Evolutionary conservation across 2,888 invertebrate genomes (phyloP), one percentile per base, ranked within the genome.

Genomic region (Polydrusus pterygomalis): DNA sequence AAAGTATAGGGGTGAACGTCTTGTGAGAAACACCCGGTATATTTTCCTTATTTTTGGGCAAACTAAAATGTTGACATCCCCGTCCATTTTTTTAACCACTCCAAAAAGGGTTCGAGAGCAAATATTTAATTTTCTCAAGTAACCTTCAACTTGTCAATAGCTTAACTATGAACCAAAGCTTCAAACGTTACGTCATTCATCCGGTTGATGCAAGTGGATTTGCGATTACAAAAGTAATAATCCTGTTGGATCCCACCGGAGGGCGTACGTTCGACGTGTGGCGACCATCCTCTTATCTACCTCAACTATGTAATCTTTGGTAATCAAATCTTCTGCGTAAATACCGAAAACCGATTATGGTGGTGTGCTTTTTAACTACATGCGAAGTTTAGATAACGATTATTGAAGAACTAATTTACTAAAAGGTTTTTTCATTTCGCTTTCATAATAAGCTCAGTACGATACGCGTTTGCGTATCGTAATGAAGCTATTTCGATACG

Each of bases 301-400:
- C 79, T 68, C 80, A 74, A 79, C 75, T 68, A 80, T 80, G 80
- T 80, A 80, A 81, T 80, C 79, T 81, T 77, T 62, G 65, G 79
- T 79, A 81, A 81, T 81, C 80, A 68, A 71, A 75, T 72, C 56
- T 70, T 20, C 70, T 43, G 45, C 13, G 69, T 69, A 69, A 69
- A 56, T 45, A 45, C 30, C 47, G 43, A 20, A 69, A 58, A 45
- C 43, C 45, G 58, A 64, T 64, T 64, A 49, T 1, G 15, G 47
- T 34, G 15, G 64, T 49, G 47, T 64, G 30, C 49, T 49, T 34
- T 49, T 49, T 34, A 49, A 49, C 30, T 38, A 38, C 38, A 9
- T 13, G 30, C 1, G 15, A 18, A 30, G 18, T n/a, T 18, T 11
- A 20, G n/a, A 64, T 34, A 49, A 1, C 17, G 10, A 64, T 47